A percentile compares a stretch with the other conserved stretches of the same genome.
These are phyloP conservation scores for Diadumene lineata DNA, from an alignment of 92 coral and sea anemone genomes.

Conservation along the genomic window DNA sequence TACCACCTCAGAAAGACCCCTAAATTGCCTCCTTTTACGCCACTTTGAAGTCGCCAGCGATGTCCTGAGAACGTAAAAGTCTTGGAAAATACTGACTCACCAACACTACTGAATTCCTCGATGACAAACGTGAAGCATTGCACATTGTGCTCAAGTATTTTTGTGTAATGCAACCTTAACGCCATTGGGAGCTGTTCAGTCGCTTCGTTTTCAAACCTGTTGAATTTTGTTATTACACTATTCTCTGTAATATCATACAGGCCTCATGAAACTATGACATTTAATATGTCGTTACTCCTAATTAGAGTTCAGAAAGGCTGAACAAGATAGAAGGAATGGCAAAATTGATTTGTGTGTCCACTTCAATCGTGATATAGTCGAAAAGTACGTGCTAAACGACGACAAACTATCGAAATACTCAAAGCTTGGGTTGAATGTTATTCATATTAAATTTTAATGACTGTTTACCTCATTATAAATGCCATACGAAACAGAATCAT, in stretches of 20 bases:
- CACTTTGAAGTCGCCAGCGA: slow-evolving; percentile 93
- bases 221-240: not conserved
- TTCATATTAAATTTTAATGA: slow-evolving; percentile 27
- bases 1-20: slow-evolving; percentile 89
- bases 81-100: slow-evolving; percentile 77
- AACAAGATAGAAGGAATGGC: not conserved
- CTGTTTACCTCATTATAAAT: slow-evolving; percentile 12
- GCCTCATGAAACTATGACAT: not conserved
- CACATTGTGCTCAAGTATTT: slow-evolving; percentile 58
- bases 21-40: slow-evolving; percentile 81
- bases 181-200: slow-evolving; percentile 54
- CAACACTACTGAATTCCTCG: slow-evolving; percentile 74
- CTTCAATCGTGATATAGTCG: not conserved
- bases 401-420: not conserved
- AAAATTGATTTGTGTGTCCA: not conserved
- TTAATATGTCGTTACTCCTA: not conserved
- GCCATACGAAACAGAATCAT: slow-evolving; percentile 4
- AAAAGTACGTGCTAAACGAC: not conserved
- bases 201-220: slow-evolving; percentile 10
- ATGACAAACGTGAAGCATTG: slow-evolving; percentile 78
- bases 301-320: not conserved
- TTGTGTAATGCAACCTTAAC: slow-evolving; percentile 79
- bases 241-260: not conserved
- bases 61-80: slow-evolving; percentile 84
- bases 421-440: slow-evolving; percentile 33